Evolutionary conservation across 2,113 vertebrate genomes (phyloP).

Genomic region (Eurystomus gularis): DNA sequence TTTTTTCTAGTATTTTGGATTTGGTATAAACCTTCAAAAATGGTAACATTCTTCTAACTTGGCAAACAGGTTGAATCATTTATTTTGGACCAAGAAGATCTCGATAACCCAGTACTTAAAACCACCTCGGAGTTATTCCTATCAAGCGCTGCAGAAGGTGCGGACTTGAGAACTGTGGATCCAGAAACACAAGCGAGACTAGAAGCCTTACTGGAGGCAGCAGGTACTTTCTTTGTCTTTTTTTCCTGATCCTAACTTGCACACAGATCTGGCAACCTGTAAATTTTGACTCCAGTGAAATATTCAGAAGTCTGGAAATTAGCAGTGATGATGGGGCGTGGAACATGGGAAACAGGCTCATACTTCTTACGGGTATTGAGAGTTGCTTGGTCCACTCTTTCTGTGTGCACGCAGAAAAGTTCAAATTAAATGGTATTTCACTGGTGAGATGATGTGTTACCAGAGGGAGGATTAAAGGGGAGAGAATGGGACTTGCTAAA

Average conservation of each 20-base stretch:
- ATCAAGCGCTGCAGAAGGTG: constrained; percentile 92
- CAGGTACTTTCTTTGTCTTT: constrained; percentile 80
- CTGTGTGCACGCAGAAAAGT: neutral
- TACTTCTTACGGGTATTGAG: neutral
- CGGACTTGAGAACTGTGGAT: constrained; percentile 95
- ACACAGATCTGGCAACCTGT: neutral
- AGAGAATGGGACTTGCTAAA: neutral
- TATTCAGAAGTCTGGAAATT: neutral
- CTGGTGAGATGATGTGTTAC: neutral
- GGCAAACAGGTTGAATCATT: constrained; percentile 93
- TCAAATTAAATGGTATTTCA: neutral
- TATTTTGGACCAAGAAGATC: constrained; percentile 98
- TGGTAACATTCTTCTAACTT: constrained; percentile 37
- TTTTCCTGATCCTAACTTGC: neutral
- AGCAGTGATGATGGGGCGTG: neutral
- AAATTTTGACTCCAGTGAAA: neutral
- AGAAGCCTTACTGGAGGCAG: constrained; percentile 96
- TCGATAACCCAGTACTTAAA: constrained; percentile 98
- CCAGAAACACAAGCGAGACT: constrained; percentile 97
- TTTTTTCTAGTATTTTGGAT: neutral
- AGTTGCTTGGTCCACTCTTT: neutral
- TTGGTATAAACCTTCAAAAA: neutral
- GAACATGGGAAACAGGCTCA: neutral
- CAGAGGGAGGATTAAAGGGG: neutral
- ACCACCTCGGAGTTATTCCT: constrained; percentile 96